Percentiles rank a stretch among this genome's conserved stretches.
phyloP scores from a whole-genome alignment of 1,140 invertebrate genomes.

The Parasteatoda tepidariorum region DNA sequence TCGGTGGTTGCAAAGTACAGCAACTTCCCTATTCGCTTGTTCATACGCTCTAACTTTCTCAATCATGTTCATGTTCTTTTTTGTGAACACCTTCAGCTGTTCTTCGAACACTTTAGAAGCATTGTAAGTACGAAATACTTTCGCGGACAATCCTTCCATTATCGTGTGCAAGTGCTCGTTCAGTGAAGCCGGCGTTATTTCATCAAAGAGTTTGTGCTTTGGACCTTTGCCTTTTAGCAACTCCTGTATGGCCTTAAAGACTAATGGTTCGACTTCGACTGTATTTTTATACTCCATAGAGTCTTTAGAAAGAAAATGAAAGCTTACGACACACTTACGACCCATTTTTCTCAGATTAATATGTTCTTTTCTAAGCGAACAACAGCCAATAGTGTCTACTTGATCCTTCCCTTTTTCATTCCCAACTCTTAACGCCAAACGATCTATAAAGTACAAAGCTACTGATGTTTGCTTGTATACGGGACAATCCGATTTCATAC shows the following conservation, averaged over 20 bases:
- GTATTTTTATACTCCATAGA: constrained; percentile 96
- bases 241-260: constrained; percentile 96
- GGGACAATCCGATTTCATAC: constrained; percentile 99
- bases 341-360: constrained; percentile 87
- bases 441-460: constrained; percentile 98
- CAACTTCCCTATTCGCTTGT: constrained; percentile 96
- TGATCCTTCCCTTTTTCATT: constrained; percentile 98
- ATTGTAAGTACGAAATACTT: constrained; percentile 99
- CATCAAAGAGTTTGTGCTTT: constrained; percentile 97
- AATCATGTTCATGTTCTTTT: constrained; percentile 73
- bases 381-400: constrained; percentile 98
- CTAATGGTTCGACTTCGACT: constrained; percentile 95
- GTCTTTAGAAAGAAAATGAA: constrained; percentile 97
- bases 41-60: constrained; percentile 93
- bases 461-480: constrained; percentile 94
- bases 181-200: constrained; percentile 92
- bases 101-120: constrained; percentile 97
- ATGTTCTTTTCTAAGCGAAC: constrained; percentile 97
- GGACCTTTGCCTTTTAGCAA: constrained; percentile 97
- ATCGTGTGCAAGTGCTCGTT: constrained; percentile 97
- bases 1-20: constrained; percentile 96
- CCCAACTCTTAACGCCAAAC: constrained; percentile 95
- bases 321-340: constrained; percentile 92
- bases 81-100: constrained; percentile 78
- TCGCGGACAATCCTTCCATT: constrained; percentile 99